These are phyloP conservation scores for Peribatodes rhomboidaria DNA, from an alignment of 2,888 invertebrate species.

Conservation along the genomic window DNA sequence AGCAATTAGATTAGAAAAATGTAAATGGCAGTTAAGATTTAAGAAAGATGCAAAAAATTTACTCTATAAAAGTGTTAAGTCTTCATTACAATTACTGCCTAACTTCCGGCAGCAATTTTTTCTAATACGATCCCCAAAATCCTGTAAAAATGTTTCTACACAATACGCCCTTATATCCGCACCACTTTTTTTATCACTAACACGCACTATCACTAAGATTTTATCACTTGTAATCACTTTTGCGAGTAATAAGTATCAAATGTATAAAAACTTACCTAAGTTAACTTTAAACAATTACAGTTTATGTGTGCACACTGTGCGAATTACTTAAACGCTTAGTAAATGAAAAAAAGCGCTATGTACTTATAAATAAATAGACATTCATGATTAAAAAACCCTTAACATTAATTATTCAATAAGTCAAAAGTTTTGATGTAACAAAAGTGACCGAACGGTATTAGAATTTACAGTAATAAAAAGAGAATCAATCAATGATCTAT, in stretches of 20 bases:
- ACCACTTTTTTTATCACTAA: conserved; percentile 79
- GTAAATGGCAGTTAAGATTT: conserved; percentile 81
- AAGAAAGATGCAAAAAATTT: conserved; percentile 65
- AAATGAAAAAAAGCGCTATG: conserved; percentile 75
- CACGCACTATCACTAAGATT: conserved; percentile 77
- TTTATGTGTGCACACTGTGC: conserved; percentile 48
- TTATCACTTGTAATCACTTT: conserved; percentile 85
- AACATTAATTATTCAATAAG: conserved; percentile 71
- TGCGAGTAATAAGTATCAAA: conserved; percentile 84
- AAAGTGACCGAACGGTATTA: conserved; percentile 46
- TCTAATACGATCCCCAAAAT: conserved; percentile 57
- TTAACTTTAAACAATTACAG: conserved; percentile 75
- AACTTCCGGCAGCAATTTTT: conserved; percentile 60
- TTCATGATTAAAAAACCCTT: conserved; percentile 79
- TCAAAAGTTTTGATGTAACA: conserved; percentile 62
- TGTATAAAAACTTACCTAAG: conserved; percentile 83
- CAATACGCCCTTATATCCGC: conserved; percentile 75
- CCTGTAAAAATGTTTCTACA: conserved; percentile 49
- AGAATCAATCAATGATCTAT: conserved; percentile 68
- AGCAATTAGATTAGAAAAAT: conserved; percentile 65
- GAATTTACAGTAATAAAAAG: conserved; percentile 26
- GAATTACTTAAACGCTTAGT: conserved; percentile 75
- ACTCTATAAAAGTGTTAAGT: conserved; percentile 81
- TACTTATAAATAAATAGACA: conserved; percentile 83
- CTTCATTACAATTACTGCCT: conserved; percentile 83